These are phyloP conservation scores for Melanocharis versteri DNA, from an alignment of 2,113 vertebrate species.

Conservation along the genomic window DNA sequence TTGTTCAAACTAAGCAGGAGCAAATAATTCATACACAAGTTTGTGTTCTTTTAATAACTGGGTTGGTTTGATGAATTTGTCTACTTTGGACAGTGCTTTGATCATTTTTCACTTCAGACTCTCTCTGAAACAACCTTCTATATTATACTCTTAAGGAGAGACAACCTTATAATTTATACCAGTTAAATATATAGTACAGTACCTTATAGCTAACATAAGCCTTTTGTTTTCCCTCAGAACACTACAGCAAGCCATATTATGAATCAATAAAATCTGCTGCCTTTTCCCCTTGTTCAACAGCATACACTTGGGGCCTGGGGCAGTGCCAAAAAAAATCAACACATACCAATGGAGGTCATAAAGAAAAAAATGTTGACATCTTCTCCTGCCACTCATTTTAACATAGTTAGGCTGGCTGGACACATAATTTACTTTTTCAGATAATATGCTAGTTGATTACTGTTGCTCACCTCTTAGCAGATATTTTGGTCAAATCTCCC, in stretches of 20 bases:
- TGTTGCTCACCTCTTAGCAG: background rate
- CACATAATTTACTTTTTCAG: background rate
- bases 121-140: constrained; percentile 2
- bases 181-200: constrained; percentile 41
- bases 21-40: constrained; percentile 16
- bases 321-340: constrained; percentile 56
- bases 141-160: constrained; percentile 16
- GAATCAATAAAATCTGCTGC: constrained; percentile 40
- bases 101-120: constrained; percentile 24
- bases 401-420: background rate
- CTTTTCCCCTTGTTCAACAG: background rate
- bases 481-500: background rate
- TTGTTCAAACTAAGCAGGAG: background rate
- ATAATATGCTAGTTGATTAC: background rate
- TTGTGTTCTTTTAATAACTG: constrained; percentile 36
- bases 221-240: constrained; percentile 31
- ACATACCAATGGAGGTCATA: constrained; percentile 30
- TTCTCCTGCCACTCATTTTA: constrained; percentile 50
- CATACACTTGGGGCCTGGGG: background rate
- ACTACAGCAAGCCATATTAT: constrained; percentile 22
- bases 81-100: constrained; percentile 25
- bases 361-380: constrained; percentile 41
- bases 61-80: constrained; percentile 34
- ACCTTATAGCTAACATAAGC: constrained; percentile 39
- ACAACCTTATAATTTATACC: constrained; percentile 35